Base-by-base conservation (phyloP, 2,113 vertebrate genomes). In the Ailurus styani region DNA sequence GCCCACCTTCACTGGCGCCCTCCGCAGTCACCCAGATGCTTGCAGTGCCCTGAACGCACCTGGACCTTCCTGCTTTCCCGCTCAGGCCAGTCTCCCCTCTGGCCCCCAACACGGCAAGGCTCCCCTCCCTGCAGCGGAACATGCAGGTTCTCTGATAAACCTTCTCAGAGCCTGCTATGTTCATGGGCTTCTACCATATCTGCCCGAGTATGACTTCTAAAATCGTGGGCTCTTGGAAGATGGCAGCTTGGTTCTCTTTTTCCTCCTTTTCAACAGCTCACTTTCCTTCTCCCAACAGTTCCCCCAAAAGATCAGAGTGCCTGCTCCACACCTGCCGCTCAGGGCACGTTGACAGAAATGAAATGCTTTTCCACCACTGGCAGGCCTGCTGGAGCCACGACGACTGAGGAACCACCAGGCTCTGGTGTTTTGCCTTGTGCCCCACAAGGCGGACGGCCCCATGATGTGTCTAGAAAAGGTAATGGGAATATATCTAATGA, bases 331-430 rank as follows among this genome's bases (percentile, higher is more conserved):
- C 11, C 11, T 54, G n/a, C 29, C n/a, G 20, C 9, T 68, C 8
- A 87, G 57, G 0, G 9, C 4, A 23, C 20, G 52, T 31, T 45
- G 23, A 64, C 6, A 73, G 52, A 83, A 57, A 60, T 9, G 2
- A 96, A 77, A 31, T 11, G 21, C 17, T 77, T 20, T 72, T 77
- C 42, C 37, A 62, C 75, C 40, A 27, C 15, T 3, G 3, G 47
- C 14, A 78, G 52, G 6, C 7, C 34, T 40, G 25, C 7, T 10
- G 6, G 31, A 55, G 55, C 40, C 8, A 54, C 23, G 90, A 94
- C 21, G 97, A 85, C 85, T 93, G 92, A 75, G 91, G 96, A 89
- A 95, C 78, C 96, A 37, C 55, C 70, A 77, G 96, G 88, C 64
- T 87, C 0, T 0, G 57, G 85, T 92, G 34, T 91, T 96, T 91